Percentiles rank a stretch among this genome's conserved stretches.
Conservation (phyloP, 2,888 invertebrate species). For the Aleiodes alternator region DNA sequence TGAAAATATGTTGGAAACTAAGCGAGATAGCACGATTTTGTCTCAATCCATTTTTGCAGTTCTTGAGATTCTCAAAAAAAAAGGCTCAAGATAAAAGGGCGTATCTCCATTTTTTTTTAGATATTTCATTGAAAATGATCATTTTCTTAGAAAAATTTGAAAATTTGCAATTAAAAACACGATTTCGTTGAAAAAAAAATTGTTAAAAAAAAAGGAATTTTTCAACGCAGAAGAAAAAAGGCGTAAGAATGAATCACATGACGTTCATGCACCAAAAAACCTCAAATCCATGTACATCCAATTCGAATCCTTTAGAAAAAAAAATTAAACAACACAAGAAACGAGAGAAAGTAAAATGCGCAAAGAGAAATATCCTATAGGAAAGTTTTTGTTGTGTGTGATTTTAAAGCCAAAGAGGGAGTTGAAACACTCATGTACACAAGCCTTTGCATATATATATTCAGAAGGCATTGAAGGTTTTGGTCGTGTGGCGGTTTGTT, state of each 20-base stretch:
- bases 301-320: background rate
- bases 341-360: constrained; percentile 32
- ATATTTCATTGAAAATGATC: no score
- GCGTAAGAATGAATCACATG: background rate
- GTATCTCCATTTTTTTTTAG: no score
- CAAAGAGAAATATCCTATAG: constrained; percentile 20
- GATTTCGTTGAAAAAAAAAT: no score
- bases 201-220: no score
- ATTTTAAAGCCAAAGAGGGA: constrained; percentile 31
- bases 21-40: no score
- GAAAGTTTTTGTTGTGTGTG: background rate
- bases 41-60: no score
- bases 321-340: constrained; percentile 9
- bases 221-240: background rate
- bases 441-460: constrained; percentile 5
- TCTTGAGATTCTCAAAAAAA: no score
- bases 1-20: no score
- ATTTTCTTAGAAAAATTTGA: no score
- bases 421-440: constrained; percentile 29
- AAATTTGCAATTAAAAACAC: no score
- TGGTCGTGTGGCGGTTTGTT: constrained; percentile 30
- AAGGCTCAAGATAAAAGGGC: no score
- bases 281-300: constrained; percentile 13
- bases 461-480: background rate
- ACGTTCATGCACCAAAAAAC: background rate